A percentile compares a stretch with the other conserved stretches of the same genome.
Conservation (phyloP, 2,888 invertebrate genomes). For the Pyrrhosoma nymphula region DNA sequence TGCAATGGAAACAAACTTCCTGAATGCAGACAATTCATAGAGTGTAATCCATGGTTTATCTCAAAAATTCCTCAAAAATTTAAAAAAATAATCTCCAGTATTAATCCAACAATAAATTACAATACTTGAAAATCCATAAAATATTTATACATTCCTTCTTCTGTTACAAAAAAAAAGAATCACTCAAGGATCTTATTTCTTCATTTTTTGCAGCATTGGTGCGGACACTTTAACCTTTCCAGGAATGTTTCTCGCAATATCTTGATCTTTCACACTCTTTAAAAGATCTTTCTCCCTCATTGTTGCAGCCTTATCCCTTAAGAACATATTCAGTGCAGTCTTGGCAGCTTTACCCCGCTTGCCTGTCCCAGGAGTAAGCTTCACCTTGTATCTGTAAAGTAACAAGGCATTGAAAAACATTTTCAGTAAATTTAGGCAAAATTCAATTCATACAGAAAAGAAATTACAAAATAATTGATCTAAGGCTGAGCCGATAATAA, state of each 20-base stretch:
- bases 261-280: conserved; percentile 95
- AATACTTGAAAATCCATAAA: not conserved
- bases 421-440: not conserved
- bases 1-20: not conserved
- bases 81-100: conserved; percentile 33
- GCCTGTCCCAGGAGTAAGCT: conserved; percentile 95
- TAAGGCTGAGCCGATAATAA: too few species aligned
- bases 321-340: conserved; percentile 93
- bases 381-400: conserved; percentile 91
- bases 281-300: conserved; percentile 93
- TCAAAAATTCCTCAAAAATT: not conserved
- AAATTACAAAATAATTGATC: not conserved
- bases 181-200: conserved; percentile 67
- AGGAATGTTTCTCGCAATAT: conserved; percentile 95
- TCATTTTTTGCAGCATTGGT: conserved; percentile 83
- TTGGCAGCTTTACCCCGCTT: conserved; percentile 97
- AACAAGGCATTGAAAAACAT: not conserved
- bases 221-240: conserved; percentile 98
- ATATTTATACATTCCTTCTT: not conserved
- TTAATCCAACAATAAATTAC: conserved; percentile 46
- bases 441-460: not conserved
- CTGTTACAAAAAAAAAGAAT: not conserved
- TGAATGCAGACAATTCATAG: not conserved
- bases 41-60: not conserved
- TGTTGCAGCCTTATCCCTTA: conserved; percentile 87